Evolutionary conservation across 2,113 vertebrate genomes (phyloP), one percentile per base, ranked within the genome.

Genomic region (Pangasianodon hypophthalmus): DNA sequence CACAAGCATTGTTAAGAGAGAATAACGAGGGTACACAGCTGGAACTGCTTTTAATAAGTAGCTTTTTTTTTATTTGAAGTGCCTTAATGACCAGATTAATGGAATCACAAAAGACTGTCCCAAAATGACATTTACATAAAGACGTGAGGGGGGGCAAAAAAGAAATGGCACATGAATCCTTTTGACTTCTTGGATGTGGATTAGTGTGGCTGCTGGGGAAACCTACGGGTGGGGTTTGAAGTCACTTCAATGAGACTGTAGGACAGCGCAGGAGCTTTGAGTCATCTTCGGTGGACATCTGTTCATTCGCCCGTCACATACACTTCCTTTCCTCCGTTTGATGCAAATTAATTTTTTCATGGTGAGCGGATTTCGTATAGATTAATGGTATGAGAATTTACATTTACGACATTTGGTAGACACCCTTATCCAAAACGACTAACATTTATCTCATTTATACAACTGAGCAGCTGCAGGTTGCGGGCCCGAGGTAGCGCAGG

Each of bases 11-110:
- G 95, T 95, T 95, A 92, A 85, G 92, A 89, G 90, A 44, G 90
- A 92, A 93, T 96, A 95, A 96, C 92, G 92, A 96, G 94, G 94
- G 92, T 91, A 95, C 94, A 94, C 95, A 96, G 95, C 95, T 96
- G 94, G 96, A 95, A 95, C 95, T 95, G 95, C 93, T 95, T 96
- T 96, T 96, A 96, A 96, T 95, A 96, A 96, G 95, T 96, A 95
- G 89, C 94, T 95, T 92, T 92, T 95, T 95, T 90, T 92, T 58
- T 84, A 82, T 95, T 95, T 96, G 95, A 96, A 96, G 95, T 96
- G 91, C 92, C 92, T 94, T 96, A 96, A 96, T 95, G 95, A 96
- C 95, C 95, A 96, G 95, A 96, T 96, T 96, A 96, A 96, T 94
- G 92, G 94, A 95, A 95, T 95, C 79, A 88, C 87, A 88, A 84